Base-by-base conservation (phyloP, 2,797 vertebrate species). In the Acipenser ruthenus region DNA sequence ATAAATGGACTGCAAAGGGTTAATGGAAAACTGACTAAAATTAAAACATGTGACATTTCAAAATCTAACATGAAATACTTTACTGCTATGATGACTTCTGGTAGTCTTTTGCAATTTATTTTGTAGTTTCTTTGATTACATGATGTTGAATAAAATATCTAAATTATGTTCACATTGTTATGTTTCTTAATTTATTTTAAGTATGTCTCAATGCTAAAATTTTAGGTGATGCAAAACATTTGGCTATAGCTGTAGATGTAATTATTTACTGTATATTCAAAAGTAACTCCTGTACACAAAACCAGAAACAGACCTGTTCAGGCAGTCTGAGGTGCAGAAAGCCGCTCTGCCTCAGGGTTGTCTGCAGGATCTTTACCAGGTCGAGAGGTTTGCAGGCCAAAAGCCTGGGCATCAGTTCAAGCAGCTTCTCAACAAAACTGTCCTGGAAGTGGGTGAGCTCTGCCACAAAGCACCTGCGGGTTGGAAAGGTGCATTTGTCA, bases 391-490 rank as follows among this genome's bases (percentile, higher is more conserved):
- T 97, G 69, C 94, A 94, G 0, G 92, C 90, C 23, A 92, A 86
- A 0, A 98, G 89, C 15, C 95, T 86, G 7, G 95, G 95, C 93
- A 95, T 93, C 65, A 96, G 79, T 75, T 98, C 95, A 71, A 97
- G 75, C 13, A 98, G 86, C 70, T 94, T 95, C 60, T 95, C 95
- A 68, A 94, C 93, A 86, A 98, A 98, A 72, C 93, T 92, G 73
- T 95, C 94, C 80, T 96, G 94, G 70, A 99, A 87, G 63, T 95
- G 92, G 4, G 94, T 92, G 63, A 97, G 84, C 82, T 99, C 95
- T 0, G 89, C 69, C 63, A 92, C 84, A 72, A 99, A 98, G 69
- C 90, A 87, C 73, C 96, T 99, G 78, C 3, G 8, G 47, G 56
- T 13, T 55, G 3, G 3, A 55, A 55, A 55, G 23, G 23, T 37